These are phyloP conservation scores for Ariolimax columbianus DNA, from an alignment of 2,888 invertebrate genomes.

Conservation along the genomic window DNA sequence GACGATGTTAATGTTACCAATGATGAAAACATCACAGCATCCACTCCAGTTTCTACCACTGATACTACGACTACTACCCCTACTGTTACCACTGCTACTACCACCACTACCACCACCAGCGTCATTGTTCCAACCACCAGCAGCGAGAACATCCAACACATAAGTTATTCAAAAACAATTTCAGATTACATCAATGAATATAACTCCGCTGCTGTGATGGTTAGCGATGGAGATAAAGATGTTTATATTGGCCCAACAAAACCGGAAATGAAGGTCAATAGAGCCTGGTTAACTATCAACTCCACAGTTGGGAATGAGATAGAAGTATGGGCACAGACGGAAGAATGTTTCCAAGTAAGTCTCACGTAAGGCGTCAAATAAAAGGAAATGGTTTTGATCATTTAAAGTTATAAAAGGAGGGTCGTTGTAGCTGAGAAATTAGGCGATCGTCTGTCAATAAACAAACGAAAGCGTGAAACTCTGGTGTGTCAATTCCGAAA, in stretches of 20 bases:
- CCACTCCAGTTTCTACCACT: not conserved
- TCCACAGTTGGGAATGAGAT: conserved; percentile 61
- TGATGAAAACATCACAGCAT: not conserved
- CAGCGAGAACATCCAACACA: not conserved
- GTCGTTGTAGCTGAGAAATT: too few species aligned
- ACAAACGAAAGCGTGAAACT: too few species aligned
- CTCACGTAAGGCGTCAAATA: not conserved
- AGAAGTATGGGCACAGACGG: conserved; percentile 63
- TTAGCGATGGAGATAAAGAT: not conserved
- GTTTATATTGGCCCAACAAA: not conserved
- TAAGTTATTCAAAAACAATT: not conserved
- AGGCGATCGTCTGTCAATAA: too few species aligned
- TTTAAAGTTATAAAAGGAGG: too few species aligned
- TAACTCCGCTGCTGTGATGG: not conserved
- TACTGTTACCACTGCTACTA: not conserved
- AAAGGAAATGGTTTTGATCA: not conserved
- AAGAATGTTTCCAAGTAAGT: conserved; percentile 69
- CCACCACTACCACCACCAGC: not conserved
- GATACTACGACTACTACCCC: not conserved
- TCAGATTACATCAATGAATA: conserved; percentile 32
- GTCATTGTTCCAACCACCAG: not conserved
- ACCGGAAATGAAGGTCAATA: conserved; percentile 58
- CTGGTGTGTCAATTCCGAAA: too few species aligned
- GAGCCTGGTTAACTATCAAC: conserved; percentile 70
- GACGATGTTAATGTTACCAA: not conserved